Conservation (phyloP, 2,113 vertebrate genomes). For the Tympanuchus pallidicinctus region DNA sequence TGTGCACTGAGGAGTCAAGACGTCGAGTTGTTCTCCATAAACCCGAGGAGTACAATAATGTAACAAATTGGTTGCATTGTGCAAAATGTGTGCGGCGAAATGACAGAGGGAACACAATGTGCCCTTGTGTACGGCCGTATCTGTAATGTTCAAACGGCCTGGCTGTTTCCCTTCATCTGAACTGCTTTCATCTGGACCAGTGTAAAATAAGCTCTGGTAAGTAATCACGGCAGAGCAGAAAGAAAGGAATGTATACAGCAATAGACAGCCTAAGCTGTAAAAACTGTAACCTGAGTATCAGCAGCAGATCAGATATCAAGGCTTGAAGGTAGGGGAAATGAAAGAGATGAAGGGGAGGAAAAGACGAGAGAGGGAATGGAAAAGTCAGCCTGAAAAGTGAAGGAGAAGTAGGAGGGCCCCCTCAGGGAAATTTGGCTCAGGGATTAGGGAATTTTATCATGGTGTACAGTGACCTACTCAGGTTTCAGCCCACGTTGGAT, state of each 20-base stretch:
- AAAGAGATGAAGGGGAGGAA: conserved; percentile 85
- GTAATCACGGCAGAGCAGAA: conserved; percentile 93
- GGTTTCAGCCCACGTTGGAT: conserved; percentile 91
- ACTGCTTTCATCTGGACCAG: conserved; percentile 94
- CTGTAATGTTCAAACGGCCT: conserved; percentile 87
- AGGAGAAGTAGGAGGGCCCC: conserved; percentile 86
- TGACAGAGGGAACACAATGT: conserved; percentile 89
- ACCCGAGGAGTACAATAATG: conserved; percentile 59
- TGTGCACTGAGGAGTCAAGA: conserved; percentile 14
- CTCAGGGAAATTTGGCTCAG: conserved; percentile 94
- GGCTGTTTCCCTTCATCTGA: conserved; percentile 95
- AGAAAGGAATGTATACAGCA: conserved; percentile 99
- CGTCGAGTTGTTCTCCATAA: conserved; percentile 11
- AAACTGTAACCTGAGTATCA: conserved; percentile 96
- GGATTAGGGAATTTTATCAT: conserved; percentile 99
- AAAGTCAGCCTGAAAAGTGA: conserved; percentile 92
- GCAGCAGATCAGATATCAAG: conserved; percentile 95
- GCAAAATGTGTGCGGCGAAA: conserved; percentile 76
- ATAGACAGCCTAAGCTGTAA: conserved; percentile 97
- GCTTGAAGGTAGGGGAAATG: conserved; percentile 97
- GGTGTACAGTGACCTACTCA: conserved; percentile 98
- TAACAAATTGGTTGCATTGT: conserved; percentile 75
- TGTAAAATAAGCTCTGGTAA: conserved; percentile 97
- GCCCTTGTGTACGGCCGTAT: conserved; percentile 92
- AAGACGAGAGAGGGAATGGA: conserved; percentile 85